Conservation (phyloP, 2,113 vertebrate genomes). For the Aphyosemion australe region DNA sequence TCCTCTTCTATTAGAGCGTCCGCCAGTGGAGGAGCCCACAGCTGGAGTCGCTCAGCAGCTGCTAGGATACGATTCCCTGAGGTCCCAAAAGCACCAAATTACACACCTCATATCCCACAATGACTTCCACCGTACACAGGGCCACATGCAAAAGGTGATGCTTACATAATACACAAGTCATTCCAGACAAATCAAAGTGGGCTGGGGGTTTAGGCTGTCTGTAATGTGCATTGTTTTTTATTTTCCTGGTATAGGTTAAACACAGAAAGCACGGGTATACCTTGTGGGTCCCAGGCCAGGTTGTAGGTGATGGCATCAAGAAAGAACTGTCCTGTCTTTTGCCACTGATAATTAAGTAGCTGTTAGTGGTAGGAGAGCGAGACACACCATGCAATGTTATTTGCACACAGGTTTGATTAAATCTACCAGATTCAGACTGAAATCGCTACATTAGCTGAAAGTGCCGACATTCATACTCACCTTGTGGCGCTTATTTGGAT, state of each 20-base stretch:
- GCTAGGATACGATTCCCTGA: slow-evolving; percentile 95
- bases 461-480: slow-evolving; percentile 78
- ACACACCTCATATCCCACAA: slow-evolving; percentile 42
- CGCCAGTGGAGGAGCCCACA: slow-evolving; percentile 91
- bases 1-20: slow-evolving; percentile 91
- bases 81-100: slow-evolving; percentile 53
- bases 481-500: slow-evolving; percentile 94
- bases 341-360: slow-evolving; percentile 97
- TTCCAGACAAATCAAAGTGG: slow-evolving; percentile 20
- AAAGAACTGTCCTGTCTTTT: slow-evolving; percentile 98
- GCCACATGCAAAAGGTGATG: slow-evolving; percentile 28
- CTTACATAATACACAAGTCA: slow-evolving; percentile 35
- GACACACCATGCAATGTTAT: slow-evolving; percentile 66
- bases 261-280: slow-evolving; percentile 74
- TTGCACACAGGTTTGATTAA: slow-evolving; percentile 35
- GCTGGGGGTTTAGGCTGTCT: slow-evolving; percentile 14
- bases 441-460: neutral
- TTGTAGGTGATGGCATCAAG: slow-evolving; percentile 96
- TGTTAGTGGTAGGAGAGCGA: slow-evolving; percentile 71
- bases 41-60: slow-evolving; percentile 90
- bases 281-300: slow-evolving; percentile 98
- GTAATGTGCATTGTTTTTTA: slow-evolving; percentile 27
- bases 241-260: slow-evolving; percentile 24
- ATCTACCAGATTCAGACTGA: neutral
- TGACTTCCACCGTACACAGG: slow-evolving; percentile 16